Base-by-base conservation (phyloP, 2,888 invertebrate genomes). In the Tenthredo notha region DNA sequence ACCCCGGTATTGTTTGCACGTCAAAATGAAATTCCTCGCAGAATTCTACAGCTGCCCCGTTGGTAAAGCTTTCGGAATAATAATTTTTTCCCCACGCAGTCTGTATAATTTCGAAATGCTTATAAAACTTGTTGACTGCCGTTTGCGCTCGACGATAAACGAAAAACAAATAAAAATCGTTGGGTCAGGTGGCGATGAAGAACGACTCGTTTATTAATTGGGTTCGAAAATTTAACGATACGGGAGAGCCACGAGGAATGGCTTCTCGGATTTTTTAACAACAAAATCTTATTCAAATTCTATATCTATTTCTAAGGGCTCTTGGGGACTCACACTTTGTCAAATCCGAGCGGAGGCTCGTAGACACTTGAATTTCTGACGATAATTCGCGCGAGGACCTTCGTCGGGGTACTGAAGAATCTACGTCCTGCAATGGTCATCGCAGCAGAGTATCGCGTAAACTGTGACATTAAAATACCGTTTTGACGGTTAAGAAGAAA, bases 311-410 rank as follows among this genome's bases (percentile, higher is more conserved):
- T 18, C 67, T 67, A 33, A 61, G 33, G 77, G 29, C 77, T 54
- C 54, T 77, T 15, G 18, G n/a, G 18, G 18, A 80, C 80, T 80
- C 80, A 80, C 80, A 61, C 21, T 80, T 80, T 80, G 61, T 61
- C 80, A 50, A 10, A 21, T 80, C 61, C 61, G 21, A 50, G 12
- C n/a, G 47, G 18, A 21, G 33, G 29, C 50, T 29, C 47, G 29
- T 33, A 54, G 29, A 33, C 18, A 15, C 29, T 21, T 18, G n/a
- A 80, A 40, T 80, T 80, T 80, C 61, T 80, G 21, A 58, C 33
- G 58, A 61, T 21, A 21, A 80, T 80, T 61, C 40, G 58, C 61
- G 61, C 15, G 61, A 80, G 61, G 61, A 80, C 18, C 10, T 61
- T 37, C 61, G 10, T 25, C 61, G 21, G 29, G 25, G 25, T 15